Evolutionary conservation across 2,113 vertebrate species (phyloP).

Genomic region (Menura novaehollandiae): DNA sequence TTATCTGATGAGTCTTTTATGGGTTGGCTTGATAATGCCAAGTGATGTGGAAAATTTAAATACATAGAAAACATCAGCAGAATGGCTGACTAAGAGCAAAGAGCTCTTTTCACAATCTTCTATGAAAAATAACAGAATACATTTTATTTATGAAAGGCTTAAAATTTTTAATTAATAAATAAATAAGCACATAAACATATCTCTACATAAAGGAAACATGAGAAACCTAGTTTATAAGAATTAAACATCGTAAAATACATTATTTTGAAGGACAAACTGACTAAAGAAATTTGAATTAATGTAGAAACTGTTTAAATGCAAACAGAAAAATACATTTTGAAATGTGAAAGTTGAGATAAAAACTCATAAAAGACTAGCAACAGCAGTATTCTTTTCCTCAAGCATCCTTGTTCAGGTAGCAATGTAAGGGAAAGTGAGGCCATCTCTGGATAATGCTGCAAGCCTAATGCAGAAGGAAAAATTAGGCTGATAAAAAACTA

Average conservation of each 20-base stretch:
- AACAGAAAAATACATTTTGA: neutral
- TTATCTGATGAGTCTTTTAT: conserved; percentile 32
- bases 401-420: neutral
- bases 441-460: neutral
- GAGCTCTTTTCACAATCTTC: conserved; percentile 33
- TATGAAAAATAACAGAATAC: conserved; percentile 48
- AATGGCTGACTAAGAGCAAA: conserved; percentile 53
- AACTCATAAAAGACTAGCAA: neutral
- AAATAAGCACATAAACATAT: conserved; percentile 51
- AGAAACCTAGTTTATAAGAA: neutral
- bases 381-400: neutral
- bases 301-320: neutral
- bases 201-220: conserved; percentile 33
- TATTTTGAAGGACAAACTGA: neutral
- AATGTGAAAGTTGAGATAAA: neutral
- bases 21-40: conserved; percentile 38
- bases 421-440: neutral
- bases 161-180: conserved; percentile 60
- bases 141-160: conserved; percentile 65
- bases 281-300: neutral
- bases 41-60: conserved; percentile 39
- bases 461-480: neutral
- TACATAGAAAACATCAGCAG: conserved; percentile 44
- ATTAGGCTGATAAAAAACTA: neutral
- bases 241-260: neutral